Evolutionary conservation across 2,888 invertebrate genomes (phyloP), one percentile per base, ranked within the genome.

Genomic region (Drosophila testacea): DNA sequence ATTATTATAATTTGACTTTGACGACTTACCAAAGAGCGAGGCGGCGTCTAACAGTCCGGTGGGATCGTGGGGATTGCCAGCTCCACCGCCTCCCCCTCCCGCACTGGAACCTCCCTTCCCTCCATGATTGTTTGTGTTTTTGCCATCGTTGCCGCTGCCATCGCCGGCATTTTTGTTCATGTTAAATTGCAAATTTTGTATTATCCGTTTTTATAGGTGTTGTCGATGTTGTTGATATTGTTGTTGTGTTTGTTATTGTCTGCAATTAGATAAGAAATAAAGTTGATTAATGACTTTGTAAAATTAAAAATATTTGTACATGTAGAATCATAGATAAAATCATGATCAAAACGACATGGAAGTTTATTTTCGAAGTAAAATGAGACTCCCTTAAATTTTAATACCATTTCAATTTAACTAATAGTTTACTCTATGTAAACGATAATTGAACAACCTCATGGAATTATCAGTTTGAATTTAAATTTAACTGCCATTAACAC

Each of bases 101-200:
- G 79, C 83, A 69, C 94, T 93, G 93, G 94, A 93, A 91, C 91
- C 89, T 5, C 89, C 88, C 61, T 90, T 87, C 38, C 91, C 78
- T 2, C 80, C 93, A 90, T 81, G 80, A 70, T 79, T 83, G 61
- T 93, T 92, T 60, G 91, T 91, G 77, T 92, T 92, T 81, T 92
- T 91, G 67, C 91, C 90, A 74, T 91, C 90, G 55, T 91, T 92
- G 67, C 90, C 88, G 66, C 92, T 91, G 79, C 91, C 93, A 92
- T 95, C 94, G 93, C 95, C 94, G 93, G 95, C 95, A 95, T 95
- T 96, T 95, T 96, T 96, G 94, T 96, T 96, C 96, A 96, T 96
- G 88, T 90, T 92, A 72, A 77, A 83, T 60, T 77, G 60, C 64
- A 66, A 73, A 71, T 67, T 46, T 59, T 36, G 9, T 51, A 56